phyloP scores from a whole-genome alignment of 2,888 invertebrate species.

The Campoletis raptor region DNA sequence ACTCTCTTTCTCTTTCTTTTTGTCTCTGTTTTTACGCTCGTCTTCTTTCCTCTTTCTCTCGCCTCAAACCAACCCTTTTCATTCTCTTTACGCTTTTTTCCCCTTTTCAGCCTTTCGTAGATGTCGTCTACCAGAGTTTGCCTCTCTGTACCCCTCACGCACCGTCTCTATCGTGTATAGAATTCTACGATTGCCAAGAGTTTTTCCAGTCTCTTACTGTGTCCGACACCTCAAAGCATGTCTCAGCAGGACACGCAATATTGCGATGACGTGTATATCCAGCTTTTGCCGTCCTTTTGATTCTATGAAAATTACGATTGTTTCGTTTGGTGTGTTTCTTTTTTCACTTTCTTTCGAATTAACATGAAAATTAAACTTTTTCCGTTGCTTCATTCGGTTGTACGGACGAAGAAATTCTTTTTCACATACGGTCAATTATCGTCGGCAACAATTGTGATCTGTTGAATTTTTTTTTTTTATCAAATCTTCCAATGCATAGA shows the following conservation, averaged over 20 bases:
- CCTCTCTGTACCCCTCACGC: constrained; percentile 20
- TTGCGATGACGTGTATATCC: not conserved
- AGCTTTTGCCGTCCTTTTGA: constrained; percentile 29
- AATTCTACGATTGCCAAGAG: constrained; percentile 34
- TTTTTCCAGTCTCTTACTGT: constrained; percentile 38
- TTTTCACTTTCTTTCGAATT: not conserved
- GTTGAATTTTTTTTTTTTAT: not conserved
- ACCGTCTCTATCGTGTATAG: constrained; percentile 33
- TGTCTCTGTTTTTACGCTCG: not conserved
- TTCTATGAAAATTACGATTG: constrained; percentile 28
- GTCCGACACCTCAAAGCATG: constrained; percentile 51
- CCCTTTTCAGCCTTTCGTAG: constrained; percentile 48
- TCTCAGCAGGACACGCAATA: constrained; percentile 28
- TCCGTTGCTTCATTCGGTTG: not conserved
- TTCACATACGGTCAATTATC: not conserved
- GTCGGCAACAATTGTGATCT: not conserved
- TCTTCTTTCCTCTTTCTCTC: constrained; percentile 8
- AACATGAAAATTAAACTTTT: not conserved
- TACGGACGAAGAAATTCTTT: not conserved
- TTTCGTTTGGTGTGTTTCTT: not conserved
- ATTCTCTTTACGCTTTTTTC: constrained; percentile 57
- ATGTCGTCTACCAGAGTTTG: constrained; percentile 41
- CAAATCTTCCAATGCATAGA: not conserved
- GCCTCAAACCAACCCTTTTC: constrained; percentile 25
- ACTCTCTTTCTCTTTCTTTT: constrained; percentile 11